A percentile compares a stretch with the other conserved stretches of the same genome.
Evolutionary conservation across 2,113 vertebrate species (phyloP).

Genomic region (Gnathonemus echidnorhynchus): DNA sequence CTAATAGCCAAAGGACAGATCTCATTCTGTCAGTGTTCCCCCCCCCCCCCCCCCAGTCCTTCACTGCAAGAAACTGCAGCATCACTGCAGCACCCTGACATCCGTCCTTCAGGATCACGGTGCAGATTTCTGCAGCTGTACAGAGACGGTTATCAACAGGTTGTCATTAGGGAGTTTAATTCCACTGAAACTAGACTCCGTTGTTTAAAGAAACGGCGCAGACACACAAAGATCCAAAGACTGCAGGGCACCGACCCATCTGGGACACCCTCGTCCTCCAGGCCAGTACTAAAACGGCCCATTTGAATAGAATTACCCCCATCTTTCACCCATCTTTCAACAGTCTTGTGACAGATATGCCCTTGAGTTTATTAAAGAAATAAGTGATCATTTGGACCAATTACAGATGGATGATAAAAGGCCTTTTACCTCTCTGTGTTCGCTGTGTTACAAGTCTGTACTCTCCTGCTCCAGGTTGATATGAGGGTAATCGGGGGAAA

Average conservation of each 20-base stretch:
- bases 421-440: background rate
- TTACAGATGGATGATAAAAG: constrained; percentile 29
- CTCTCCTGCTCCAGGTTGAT: background rate
- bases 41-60: background rate
- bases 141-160: constrained; percentile 13
- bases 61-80: background rate
- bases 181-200: background rate
- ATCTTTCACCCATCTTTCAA: constrained; percentile 28
- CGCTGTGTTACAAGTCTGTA: background rate
- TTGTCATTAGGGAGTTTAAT: constrained; percentile 5
- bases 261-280: background rate
- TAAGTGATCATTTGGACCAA: constrained; percentile 28
- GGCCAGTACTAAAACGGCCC: background rate
- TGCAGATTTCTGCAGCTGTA: background rate
- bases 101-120: background rate
- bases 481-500: background rate
- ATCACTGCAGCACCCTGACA: background rate
- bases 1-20: background rate
- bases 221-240: background rate
- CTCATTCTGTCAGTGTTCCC: background rate
- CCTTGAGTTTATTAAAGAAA: constrained; percentile 20
- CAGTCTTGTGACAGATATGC: constrained; percentile 15
- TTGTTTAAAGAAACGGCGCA: no score
- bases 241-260: background rate
- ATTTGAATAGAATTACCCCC: background rate